A percentile compares a stretch with the other conserved stretches of the same genome.
Evolutionary conservation across 2,888 invertebrate genomes (phyloP).

Genomic region (Pandemis cinnamomeana): DNA sequence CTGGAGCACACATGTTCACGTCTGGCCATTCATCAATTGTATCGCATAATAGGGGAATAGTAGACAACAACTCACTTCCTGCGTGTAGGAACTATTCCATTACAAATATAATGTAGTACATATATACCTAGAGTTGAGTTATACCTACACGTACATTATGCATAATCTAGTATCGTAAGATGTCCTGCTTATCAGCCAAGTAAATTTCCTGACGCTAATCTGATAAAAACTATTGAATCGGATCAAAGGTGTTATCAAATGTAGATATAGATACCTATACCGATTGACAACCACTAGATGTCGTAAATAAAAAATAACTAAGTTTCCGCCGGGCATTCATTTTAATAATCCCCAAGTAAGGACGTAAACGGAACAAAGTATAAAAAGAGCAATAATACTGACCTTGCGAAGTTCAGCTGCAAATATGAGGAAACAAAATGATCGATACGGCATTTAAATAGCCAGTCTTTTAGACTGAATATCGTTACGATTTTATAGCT

Average conservation of each 20-base stretch:
- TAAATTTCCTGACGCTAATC: slow-evolving; percentile 9
- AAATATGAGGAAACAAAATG: slow-evolving; percentile 51
- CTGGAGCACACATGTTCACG: slow-evolving; percentile 75
- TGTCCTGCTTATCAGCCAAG: background rate
- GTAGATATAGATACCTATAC: background rate
- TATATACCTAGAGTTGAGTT: background rate
- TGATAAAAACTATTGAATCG: slow-evolving; percentile 5
- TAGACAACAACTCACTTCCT: slow-evolving; percentile 75
- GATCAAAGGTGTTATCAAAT: background rate
- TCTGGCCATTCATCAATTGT: slow-evolving; percentile 79
- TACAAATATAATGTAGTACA: background rate
- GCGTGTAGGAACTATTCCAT: slow-evolving; percentile 46
- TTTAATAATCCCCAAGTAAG: slow-evolving; percentile 39
- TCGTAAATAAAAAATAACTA: background rate
- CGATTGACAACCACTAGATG: slow-evolving; percentile 3
- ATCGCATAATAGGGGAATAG: slow-evolving; percentile 73
- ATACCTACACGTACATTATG: background rate
- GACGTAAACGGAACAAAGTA: slow-evolving; percentile 43
- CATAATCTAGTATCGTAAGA: slow-evolving; percentile 4
- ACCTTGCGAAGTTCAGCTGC: slow-evolving; percentile 51
- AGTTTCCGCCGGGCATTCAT: background rate
- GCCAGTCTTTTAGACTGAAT: slow-evolving; percentile 23
- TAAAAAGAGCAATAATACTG: slow-evolving; percentile 49
- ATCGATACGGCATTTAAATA: slow-evolving; percentile 32
- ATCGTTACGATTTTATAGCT: slow-evolving; percentile 26